These are phyloP conservation scores for Lampropteryx suffumata DNA, from an alignment of 2,888 invertebrate genomes.

Conservation along the genomic window DNA sequence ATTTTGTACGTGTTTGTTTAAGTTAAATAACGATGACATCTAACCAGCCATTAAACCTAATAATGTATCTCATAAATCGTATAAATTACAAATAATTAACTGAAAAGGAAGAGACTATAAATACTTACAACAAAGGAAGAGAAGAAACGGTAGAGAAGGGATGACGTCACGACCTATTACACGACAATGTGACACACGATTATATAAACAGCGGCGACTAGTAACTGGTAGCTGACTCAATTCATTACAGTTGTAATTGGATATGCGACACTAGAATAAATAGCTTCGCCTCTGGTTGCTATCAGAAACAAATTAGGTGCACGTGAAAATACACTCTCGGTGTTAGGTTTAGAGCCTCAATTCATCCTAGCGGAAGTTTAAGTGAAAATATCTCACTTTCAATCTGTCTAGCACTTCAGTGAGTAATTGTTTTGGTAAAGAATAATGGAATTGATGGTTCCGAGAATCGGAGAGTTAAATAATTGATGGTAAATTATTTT, in stretches of 20 bases:
- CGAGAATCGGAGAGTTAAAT: background rate
- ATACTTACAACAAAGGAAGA: background rate
- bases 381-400: conserved; percentile 41
- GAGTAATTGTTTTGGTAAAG: conserved; percentile 43
- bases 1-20: too few relatives aligned
- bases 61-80: background rate
- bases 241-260: conserved; percentile 70
- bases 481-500: conserved; percentile 8
- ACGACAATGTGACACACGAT: conserved; percentile 45
- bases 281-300: conserved; percentile 51
- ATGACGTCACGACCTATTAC: conserved; percentile 21
- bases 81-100: background rate
- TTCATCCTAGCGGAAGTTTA: background rate
- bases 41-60: background rate
- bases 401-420: conserved; percentile 44
- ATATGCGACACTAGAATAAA: conserved; percentile 63
- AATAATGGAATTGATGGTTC: conserved; percentile 20
- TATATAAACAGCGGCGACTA: conserved; percentile 53
- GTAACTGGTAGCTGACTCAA: conserved; percentile 50
- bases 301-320: conserved; percentile 37
- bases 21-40: too few relatives aligned
- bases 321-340: conserved; percentile 36
- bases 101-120: background rate
- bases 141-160: background rate
- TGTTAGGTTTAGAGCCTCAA: conserved; percentile 36